These are phyloP conservation scores for Cheilosia soror DNA, from an alignment of 2,888 invertebrate genomes.

Conservation along the genomic window DNA sequence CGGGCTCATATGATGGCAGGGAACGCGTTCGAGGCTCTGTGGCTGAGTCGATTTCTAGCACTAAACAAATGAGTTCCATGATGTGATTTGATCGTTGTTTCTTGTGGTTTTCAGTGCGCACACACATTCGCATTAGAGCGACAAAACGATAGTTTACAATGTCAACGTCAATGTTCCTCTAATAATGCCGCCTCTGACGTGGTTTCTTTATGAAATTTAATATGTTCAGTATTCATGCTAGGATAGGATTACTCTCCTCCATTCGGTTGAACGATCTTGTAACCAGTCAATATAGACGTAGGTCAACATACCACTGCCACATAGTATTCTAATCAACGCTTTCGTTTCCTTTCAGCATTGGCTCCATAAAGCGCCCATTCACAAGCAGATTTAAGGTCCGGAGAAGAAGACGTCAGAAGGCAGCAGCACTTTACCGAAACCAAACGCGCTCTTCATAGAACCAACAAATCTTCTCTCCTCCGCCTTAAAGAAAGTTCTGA, in stretches of 20 bases:
- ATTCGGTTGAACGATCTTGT: conserved; percentile 53
- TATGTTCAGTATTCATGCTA: conserved; percentile 25
- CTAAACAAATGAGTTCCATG: conserved; percentile 48
- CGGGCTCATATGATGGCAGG: conserved; percentile 38
- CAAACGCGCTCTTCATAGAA: conserved; percentile 20
- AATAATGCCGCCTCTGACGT: conserved; percentile 41
- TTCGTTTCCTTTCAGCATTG: conserved; percentile 52
- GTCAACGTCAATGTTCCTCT: conserved; percentile 62
- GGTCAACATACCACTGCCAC: background rate
- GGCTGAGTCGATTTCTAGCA: conserved; percentile 36
- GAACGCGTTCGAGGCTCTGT: conserved; percentile 49
- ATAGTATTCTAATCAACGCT: conserved; percentile 27
- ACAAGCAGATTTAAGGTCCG: conserved; percentile 59
- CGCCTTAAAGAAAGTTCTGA: conserved; percentile 54
- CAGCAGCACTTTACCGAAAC: conserved; percentile 23
- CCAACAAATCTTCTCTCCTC: conserved; percentile 58
- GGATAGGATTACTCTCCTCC: conserved; percentile 31
- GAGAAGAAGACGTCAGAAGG: conserved; percentile 68
- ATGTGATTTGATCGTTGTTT: conserved; percentile 30
- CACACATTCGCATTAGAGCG: background rate
- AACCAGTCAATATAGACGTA: conserved; percentile 11
- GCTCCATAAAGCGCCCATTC: conserved; percentile 29
- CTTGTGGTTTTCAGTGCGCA: conserved; percentile 17
- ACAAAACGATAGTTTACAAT: conserved; percentile 36
- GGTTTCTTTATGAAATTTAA: conserved; percentile 32